A percentile compares a stretch with the other conserved stretches of the same genome.
phyloP scores from a whole-genome alignment of 1,140 invertebrate species.

The Myzus persicae region DNA sequence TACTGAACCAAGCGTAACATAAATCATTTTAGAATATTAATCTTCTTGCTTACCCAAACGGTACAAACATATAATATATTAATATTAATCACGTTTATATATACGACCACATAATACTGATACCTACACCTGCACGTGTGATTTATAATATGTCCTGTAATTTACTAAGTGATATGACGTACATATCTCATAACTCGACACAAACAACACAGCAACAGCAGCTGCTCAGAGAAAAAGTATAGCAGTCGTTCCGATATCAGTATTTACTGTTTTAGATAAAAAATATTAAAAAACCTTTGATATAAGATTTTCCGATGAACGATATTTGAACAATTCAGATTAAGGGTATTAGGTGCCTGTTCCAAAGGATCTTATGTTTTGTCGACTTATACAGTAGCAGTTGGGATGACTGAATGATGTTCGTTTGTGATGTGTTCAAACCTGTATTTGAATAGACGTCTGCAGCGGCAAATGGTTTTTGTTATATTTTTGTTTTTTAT shows the following conservation, averaged over 20 bases:
- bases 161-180: conserved; percentile 14
- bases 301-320: neutral
- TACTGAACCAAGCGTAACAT: neutral
- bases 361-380: neutral
- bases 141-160: conserved; percentile 35
- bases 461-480: too few relatives aligned
- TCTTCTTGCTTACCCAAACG: conserved; percentile 18
- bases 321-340: neutral
- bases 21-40: conserved; percentile 36
- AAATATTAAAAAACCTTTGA: neutral
- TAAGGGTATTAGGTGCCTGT: neutral
- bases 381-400: neutral
- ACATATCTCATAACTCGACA: conserved; percentile 24
- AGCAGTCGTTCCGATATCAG: neutral
- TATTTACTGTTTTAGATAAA: conserved; percentile 6
- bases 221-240: neutral
- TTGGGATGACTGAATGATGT: neutral
- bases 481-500: too few relatives aligned
- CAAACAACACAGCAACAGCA: neutral
- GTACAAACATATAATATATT: neutral
- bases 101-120: neutral
- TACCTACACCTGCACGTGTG: conserved; percentile 20
- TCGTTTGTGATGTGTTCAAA: neutral
- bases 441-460: too few relatives aligned
- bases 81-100: conserved; percentile 29